Evolutionary conservation across 2,888 invertebrate species (phyloP), one percentile per base, ranked within the genome.

Genomic region (Pristionchus maxplancki): DNA sequence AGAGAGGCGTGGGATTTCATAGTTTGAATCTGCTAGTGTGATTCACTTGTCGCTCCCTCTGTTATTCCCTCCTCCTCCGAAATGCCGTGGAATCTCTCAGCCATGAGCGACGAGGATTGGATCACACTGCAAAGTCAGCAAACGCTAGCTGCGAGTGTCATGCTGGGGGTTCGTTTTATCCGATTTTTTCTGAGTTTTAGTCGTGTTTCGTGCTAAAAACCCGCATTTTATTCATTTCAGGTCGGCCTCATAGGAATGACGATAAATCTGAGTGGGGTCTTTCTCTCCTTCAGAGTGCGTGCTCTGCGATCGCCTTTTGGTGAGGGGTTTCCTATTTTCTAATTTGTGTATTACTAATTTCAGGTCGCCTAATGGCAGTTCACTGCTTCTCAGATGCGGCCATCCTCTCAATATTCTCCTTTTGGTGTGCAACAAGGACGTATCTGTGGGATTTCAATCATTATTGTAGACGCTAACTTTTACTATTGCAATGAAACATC

Each of bases 71-170:
- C n/a, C n/a, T 58, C 58, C 58, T 64, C 13, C 62, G 62, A 64
- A 71, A 71, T 37, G 71, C 71, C 71, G 17, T 9, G 71, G 20
- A 71, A 71, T 28, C 13, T 78, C 28, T 78, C 78, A 78, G 78
- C 40, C 3, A 78, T 78, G 78, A 48, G 44, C n/a, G 78, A 78
- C 44, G 78, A 78, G 28, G 78, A 78, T n/a, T 78, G 78, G 78
- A 48, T 44, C 4, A 48, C 40, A 2, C 28, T 78, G n/a, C 40
- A 28, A 0, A 78, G 20, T 48, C n/a, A 78, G 44, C 78, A 78
- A 28, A 78, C 78, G 3, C 34, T 78, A n/a, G 78, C 78, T 1
- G 78, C 78, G 0, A 78, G 78, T 78, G 28, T 78, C 15, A 78
- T 78, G 78, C 28, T 78, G 13, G 78, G 44, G 6, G 78, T 78